Base-by-base conservation (phyloP, 2,113 vertebrate species). In the Pluvianellus socialis region DNA sequence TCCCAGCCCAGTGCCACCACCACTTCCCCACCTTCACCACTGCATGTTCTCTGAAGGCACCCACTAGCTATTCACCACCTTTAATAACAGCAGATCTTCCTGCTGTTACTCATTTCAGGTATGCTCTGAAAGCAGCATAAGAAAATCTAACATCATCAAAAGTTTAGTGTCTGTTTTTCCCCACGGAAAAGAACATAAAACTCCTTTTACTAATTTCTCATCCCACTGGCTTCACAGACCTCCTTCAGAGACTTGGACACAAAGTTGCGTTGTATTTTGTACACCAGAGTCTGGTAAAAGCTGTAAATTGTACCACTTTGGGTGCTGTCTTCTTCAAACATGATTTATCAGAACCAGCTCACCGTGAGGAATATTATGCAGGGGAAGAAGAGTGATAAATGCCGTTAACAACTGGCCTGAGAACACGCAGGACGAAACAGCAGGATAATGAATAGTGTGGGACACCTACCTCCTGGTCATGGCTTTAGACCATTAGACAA, bases 301-400 rank as follows among this genome's bases (percentile, higher is more conserved):
- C 67, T 74, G 66, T 87, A 89, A 76, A 87, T 70, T 49, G 32
- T 42, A 65, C 56, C 84, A 70, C 74, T 87, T 70, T 27, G 53
- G 70, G 58, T 56, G 45, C 74, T 72, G 70, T 58, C 66, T 79
- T 90, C 61, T 75, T 91, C 53, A 72, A 87, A n/a, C 24, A 6
- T 40, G 76, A 92, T 88, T 92, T 82, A 72, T 79, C 95, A 92
- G 76, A 49, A 49, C 26, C 80, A 61, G 33, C 40, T 91, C 89
- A 89, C 70, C 2, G 2, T 21, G 38, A 95, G 76, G 80, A 72
- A 68, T 85, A 45, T 79, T 56, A 59, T 23, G 22, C 47, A 81
- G 73, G 44, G 35, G 27, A 73, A 40, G 80, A 88, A 81, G 82
- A 95, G 86, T 62, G 86, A 94, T 75, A 92, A 96, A 94, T 82